Conservation (phyloP, 2,113 vertebrate species). For the Rhinichthys klamathensis region DNA sequence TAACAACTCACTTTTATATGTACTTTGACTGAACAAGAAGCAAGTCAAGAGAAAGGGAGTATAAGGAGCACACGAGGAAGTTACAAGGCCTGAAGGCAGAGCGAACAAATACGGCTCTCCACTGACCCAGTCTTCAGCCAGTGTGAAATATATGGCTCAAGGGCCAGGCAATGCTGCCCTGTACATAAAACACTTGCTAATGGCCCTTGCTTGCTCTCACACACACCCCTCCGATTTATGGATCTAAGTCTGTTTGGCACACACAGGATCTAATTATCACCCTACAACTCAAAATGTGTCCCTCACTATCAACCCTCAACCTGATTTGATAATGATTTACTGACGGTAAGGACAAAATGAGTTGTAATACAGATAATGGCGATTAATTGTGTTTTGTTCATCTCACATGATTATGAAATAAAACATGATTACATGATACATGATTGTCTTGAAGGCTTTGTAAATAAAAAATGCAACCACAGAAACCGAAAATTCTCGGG, state of each 20-base stretch:
- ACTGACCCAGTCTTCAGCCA: not conserved
- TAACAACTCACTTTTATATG: not conserved
- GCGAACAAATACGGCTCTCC: not conserved
- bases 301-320: not conserved
- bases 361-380: not conserved
- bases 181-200: slow-evolving; percentile 26
- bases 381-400: not conserved
- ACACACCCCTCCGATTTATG: not conserved
- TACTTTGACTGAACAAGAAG: not conserved
- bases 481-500: too few relatives aligned
- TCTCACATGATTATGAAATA: not conserved
- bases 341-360: not conserved
- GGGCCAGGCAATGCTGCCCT: slow-evolving; percentile 11
- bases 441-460: not conserved
- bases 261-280: not conserved
- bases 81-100: not conserved
- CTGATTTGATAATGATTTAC: not conserved
- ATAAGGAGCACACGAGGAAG: slow-evolving; percentile 8
- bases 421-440: not conserved
- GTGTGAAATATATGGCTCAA: slow-evolving; percentile 10
- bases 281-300: not conserved
- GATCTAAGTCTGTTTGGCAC: not conserved
- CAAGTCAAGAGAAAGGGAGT: not conserved
- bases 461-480: not conserved
- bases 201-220: not conserved